Conservation (phyloP, 1,140 invertebrate species). For the Conus ventricosus region DNA sequence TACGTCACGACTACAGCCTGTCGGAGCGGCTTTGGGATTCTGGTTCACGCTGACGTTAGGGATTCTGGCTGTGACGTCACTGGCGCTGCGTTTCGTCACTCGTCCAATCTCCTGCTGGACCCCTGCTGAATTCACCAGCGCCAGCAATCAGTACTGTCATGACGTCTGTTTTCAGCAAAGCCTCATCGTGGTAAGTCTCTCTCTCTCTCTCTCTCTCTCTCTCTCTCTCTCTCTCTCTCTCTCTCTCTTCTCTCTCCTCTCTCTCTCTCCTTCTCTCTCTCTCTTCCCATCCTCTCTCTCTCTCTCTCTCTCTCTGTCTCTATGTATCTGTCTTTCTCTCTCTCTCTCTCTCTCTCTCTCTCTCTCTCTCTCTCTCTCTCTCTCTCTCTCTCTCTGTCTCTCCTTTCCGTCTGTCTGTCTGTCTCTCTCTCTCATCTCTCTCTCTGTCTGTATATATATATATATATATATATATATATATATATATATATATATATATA, state of each 20-base stretch:
- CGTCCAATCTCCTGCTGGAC: neutral
- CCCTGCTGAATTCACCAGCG: neutral
- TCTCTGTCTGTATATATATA: too few relatives aligned
- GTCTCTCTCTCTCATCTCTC: too few relatives aligned
- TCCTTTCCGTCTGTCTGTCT: too few relatives aligned
- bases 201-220: neutral
- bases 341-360: neutral
- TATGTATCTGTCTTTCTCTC: neutral
- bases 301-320: neutral
- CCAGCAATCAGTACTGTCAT: neutral
- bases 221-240: neutral
- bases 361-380: neutral
- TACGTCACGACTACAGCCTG: conserved; percentile 17
- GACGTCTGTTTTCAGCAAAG: too few relatives aligned
- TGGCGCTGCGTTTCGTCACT: conserved; percentile 11
- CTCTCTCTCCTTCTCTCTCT: neutral
- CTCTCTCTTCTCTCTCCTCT: neutral
- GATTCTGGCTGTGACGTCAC: conserved; percentile 23
- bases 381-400: too few relatives aligned
- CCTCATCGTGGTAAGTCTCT: neutral
- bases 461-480: too few relatives aligned
- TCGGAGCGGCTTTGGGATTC: neutral
- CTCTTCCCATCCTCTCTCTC: neutral
- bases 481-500: too few relatives aligned
- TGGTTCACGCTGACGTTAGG: conserved; percentile 3